Evolutionary conservation across 2,113 vertebrate species (phyloP).

Genomic region (Pomatorhinus ruficollis): DNA sequence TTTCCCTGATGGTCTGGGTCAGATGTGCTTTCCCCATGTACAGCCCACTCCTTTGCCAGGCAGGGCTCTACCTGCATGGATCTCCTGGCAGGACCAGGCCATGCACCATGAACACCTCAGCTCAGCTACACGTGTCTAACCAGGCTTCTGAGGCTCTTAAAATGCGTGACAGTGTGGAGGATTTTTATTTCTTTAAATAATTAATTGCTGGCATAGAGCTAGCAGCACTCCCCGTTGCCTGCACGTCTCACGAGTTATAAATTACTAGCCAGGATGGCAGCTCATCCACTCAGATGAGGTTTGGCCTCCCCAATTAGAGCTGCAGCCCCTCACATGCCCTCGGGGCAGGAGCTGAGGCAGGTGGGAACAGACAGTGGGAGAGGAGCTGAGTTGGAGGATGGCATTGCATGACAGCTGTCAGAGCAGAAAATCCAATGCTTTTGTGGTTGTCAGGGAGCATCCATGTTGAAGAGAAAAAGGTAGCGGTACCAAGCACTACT

Average conservation of each 20-base stretch:
- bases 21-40: neutral
- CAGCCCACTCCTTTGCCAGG: neutral
- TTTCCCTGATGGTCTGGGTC: neutral
- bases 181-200: neutral
- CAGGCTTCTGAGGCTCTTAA: neutral
- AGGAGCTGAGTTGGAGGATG: neutral
- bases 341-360: neutral
- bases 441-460: neutral
- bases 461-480: accelerated
- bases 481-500: neutral
- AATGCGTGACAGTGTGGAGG: neutral
- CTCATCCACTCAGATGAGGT: neutral
- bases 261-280: neutral
- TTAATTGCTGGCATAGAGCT: accelerated
- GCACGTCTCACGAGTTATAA: neutral
- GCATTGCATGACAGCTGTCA: neutral
- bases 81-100: neutral
- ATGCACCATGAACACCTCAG: neutral
- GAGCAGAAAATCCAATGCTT: neutral
- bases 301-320: neutral
- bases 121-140: neutral
- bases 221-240: neutral
- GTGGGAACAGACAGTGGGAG: neutral
- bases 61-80: accelerated
- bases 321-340: neutral